These are phyloP conservation scores for Ageneiosus marmoratus DNA, from an alignment of 2,113 vertebrate genomes.

Conservation along the genomic window DNA sequence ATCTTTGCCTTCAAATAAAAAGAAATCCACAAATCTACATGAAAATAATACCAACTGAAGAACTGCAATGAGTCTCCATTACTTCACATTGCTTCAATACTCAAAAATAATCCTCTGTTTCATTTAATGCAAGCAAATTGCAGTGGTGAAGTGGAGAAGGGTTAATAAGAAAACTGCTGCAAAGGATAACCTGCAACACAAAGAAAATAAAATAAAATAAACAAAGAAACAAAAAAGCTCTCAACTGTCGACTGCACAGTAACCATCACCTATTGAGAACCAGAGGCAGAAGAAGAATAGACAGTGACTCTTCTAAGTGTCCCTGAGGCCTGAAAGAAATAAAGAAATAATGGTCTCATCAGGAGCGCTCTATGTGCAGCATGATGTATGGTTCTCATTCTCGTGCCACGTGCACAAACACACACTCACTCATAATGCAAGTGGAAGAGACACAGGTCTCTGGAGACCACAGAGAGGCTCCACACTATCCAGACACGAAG, in stretches of 20 bases:
- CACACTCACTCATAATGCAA: slow-evolving; percentile 40
- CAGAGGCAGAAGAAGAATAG: slow-evolving; percentile 45
- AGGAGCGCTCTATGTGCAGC: slow-evolving; percentile 52
- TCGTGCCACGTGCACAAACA: slow-evolving; percentile 51
- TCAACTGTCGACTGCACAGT: slow-evolving; percentile 4
- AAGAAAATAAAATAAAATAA: background rate
- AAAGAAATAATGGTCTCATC: slow-evolving; percentile 72
- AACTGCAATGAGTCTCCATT: background rate
- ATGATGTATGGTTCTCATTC: slow-evolving; percentile 62
- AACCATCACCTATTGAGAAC: slow-evolving; percentile 15
- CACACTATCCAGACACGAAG: slow-evolving; percentile 62
- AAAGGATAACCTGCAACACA: background rate
- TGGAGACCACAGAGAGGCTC: slow-evolving; percentile 57
- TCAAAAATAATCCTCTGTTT: background rate
- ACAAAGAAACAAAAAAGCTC: background rate
- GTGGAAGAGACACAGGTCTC: slow-evolving; percentile 57
- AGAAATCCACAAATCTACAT: background rate
- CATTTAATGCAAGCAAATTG: background rate
- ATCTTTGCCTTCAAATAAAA: background rate
- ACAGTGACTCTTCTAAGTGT: slow-evolving; percentile 43
- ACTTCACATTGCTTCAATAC: background rate
- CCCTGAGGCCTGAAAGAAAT: slow-evolving; percentile 64
- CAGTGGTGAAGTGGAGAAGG: too few relatives aligned
- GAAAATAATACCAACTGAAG: background rate
- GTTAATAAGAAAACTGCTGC: too few relatives aligned